Conservation (phyloP, 2,797 vertebrate genomes). For the Peromyscus attwateri region DNA sequence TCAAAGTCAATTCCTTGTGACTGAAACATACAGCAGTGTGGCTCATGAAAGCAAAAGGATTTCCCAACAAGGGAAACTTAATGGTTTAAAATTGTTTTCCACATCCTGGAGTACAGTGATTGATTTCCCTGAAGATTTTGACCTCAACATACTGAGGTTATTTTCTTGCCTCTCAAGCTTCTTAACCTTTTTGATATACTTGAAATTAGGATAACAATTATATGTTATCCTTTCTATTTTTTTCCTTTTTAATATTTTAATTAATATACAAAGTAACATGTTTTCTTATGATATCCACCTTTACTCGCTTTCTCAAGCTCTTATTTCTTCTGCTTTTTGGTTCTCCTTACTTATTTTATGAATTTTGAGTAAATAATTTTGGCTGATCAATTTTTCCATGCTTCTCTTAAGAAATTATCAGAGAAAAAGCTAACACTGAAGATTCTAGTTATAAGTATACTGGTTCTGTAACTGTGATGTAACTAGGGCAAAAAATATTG, state of each 20-base stretch:
- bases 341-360: background rate
- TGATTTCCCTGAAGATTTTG: background rate
- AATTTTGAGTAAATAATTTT: background rate
- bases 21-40: background rate
- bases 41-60: background rate
- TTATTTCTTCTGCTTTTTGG: background rate
- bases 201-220: background rate
- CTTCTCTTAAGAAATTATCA: conserved; percentile 3
- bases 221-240: background rate
- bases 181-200: background rate
- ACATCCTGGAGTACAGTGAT: background rate
- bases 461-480: background rate
- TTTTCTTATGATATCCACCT: background rate
- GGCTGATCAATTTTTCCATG: background rate
- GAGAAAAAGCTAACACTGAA: background rate
- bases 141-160: background rate
- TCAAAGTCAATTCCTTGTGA: background rate
- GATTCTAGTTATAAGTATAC: background rate
- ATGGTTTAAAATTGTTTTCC: background rate
- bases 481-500: background rate
- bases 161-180: background rate
- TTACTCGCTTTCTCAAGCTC: background rate
- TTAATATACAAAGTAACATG: background rate
- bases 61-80: background rate
- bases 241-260: background rate